phyloP scores from a whole-genome alignment of 1,140 invertebrate species.

The Galleria mellonella region DNA sequence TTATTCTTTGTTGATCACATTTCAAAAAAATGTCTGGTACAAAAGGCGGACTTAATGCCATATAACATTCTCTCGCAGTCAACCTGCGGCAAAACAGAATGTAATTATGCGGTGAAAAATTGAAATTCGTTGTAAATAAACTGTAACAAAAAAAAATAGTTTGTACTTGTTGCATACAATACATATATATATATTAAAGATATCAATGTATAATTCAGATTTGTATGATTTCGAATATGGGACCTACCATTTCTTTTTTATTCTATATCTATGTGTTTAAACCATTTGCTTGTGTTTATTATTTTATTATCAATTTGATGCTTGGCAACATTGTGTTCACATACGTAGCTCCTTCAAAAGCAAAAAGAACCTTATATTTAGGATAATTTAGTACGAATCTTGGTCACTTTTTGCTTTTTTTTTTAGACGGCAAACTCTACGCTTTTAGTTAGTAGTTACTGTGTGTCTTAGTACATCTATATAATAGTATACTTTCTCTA shows the following conservation, averaged over 20 bases:
- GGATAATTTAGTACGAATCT: slow-evolving; percentile 19
- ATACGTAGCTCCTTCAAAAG: slow-evolving; percentile 44
- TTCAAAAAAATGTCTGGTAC: no score
- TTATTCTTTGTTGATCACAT: no score
- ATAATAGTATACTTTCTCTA: slow-evolving; percentile 30
- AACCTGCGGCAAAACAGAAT: no score
- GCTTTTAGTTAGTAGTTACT: slow-evolving; percentile 55
- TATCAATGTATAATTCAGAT: no score
- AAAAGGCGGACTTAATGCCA: no score
- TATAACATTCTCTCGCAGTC: no score
- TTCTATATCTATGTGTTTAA: slow-evolving; percentile 38
- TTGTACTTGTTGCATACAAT: no score
- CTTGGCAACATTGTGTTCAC: slow-evolving; percentile 74
- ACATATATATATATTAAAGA: no score
- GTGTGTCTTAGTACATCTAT: slow-evolving; percentile 41
- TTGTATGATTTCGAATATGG: slow-evolving; percentile 3
- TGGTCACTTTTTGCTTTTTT: slow-evolving; percentile 52
- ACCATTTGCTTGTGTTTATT: slow-evolving; percentile 61
- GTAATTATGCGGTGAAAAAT: no score
- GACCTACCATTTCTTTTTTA: slow-evolving; percentile 18
- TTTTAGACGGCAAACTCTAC: slow-evolving; percentile 44
- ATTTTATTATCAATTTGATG: slow-evolving; percentile 73
- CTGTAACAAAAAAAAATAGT: no score
- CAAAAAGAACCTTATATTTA: slow-evolving; percentile 37
- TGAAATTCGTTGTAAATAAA: no score